Conservation (phyloP, 2,797 vertebrate genomes). For the Etheostoma nigrum region DNA sequence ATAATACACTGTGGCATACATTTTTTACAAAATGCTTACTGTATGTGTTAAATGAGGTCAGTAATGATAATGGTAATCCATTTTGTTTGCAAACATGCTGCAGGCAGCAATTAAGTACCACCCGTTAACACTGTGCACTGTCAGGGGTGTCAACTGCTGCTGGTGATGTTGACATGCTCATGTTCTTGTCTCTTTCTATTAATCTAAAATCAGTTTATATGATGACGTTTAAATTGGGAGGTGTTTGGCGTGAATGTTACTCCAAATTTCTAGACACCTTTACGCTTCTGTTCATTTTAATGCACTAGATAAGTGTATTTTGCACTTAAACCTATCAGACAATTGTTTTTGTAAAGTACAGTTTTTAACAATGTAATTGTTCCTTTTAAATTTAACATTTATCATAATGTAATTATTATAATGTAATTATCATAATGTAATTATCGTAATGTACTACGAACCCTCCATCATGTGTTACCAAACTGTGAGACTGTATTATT, state of each 20-base stretch:
- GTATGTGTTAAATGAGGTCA: constrained; percentile 31
- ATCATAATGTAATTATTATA: background rate
- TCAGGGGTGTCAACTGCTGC: constrained; percentile 14
- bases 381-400: background rate
- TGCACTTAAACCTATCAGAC: background rate
- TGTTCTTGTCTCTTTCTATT: background rate
- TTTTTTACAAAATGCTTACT: background rate
- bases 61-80: background rate
- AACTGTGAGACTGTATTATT: background rate
- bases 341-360: background rate
- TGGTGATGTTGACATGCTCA: constrained; percentile 7
- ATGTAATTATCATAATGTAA: background rate
- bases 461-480: background rate
- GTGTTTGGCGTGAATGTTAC: background rate
- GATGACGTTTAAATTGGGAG: background rate
- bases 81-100: background rate
- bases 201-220: constrained; percentile 19
- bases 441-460: background rate
- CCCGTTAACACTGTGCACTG: constrained; percentile 26
- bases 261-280: background rate
- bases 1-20: background rate
- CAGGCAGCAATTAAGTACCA: constrained; percentile 28
- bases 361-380: background rate
- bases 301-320: background rate
- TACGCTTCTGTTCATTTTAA: background rate